Evolutionary conservation across 2,888 invertebrate species (phyloP).

Genomic region (Emmelina monodactyla): DNA sequence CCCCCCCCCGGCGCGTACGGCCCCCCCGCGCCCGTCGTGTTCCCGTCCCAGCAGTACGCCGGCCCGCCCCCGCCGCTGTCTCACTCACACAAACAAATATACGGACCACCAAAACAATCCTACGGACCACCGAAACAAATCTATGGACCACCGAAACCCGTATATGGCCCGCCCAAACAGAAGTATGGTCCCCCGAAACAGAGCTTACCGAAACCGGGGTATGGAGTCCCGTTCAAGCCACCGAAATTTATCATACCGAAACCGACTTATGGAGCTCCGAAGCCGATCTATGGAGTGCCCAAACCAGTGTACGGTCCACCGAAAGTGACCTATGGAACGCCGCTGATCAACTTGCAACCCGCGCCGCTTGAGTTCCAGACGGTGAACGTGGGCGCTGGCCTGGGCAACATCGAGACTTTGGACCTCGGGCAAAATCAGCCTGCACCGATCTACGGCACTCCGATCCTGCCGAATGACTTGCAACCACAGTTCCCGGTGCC

Average conservation of each 20-base stretch:
- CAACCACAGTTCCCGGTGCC: constrained; percentile 53
- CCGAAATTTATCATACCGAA: constrained; percentile 31
- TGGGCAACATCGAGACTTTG: constrained; percentile 19
- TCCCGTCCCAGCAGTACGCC: constrained; percentile 45
- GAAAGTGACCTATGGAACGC: constrained; percentile 30
- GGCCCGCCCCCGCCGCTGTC: constrained; percentile 62
- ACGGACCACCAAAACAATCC: constrained; percentile 38
- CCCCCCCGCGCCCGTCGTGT: constrained; percentile 53
- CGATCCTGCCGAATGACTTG: constrained; percentile 37
- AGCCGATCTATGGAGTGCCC: constrained; percentile 51
- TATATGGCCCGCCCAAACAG: constrained; percentile 38
- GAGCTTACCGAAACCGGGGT: constrained; percentile 32
- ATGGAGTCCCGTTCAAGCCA: constrained; percentile 36
- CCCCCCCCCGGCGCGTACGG: constrained; percentile 60
- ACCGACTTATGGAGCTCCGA: constrained; percentile 29
- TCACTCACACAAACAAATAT: constrained; percentile 47
- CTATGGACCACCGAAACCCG: constrained; percentile 42
- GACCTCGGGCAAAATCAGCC: constrained; percentile 40
- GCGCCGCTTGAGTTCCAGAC: constrained; percentile 17
- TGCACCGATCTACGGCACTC: constrained; percentile 52
- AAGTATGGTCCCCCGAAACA: constrained; percentile 35
- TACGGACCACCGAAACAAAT: constrained; percentile 51
- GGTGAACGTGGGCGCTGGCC: constrained; percentile 17
- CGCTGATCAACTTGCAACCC: constrained; percentile 22
- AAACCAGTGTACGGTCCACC: constrained; percentile 44